Base-by-base conservation (phyloP, 2,113 vertebrate species). In the Microtus oregoni region DNA sequence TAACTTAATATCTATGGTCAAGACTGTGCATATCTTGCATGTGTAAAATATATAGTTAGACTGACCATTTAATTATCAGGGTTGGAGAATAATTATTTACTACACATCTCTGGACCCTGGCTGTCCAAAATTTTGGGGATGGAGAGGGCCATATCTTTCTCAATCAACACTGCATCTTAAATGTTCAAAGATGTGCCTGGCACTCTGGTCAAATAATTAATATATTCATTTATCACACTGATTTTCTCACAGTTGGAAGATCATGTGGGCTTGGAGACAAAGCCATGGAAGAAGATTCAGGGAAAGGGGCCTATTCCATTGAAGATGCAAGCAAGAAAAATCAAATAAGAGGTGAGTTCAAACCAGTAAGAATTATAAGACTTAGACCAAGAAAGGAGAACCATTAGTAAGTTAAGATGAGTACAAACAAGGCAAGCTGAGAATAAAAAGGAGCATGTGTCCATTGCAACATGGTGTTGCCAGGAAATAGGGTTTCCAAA, bases 31-130 rank as follows among this genome's bases (percentile, higher is more conserved):
- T n/a, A 58, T 58, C 20, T 7, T 95, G 28, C 17, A 90, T 44
- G 38, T 70, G 87, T 96, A 97, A 93, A 89, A 92, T 89, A 28
- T 47, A 17, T n/a, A 50, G 10, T 35, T 90, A 92, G 67, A 28
- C 50, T 95, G 58, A 85, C 38, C 77, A 68, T 86, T 87, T 58
- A 55, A 35, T 85, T 35, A 63, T 58, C 15, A n/a, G 24, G 87
- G 10, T 65, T 73, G 17, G 32, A 26, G 65, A 75, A 3, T 61
- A 76, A 91, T 35, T 15, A 19, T 67, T 68, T 86, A 41, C 2
- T 65, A 5, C 20, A n/a, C 68, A 26, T 61, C 73, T 96, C 55
- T 26, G 81, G 61, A 1, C 3, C 22, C 13, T 5, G 6, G 47
- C 17, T n/a, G 28, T 68, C 50, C 24, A 63, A 47, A 70, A 65